Conservation (phyloP, 2,888 invertebrate species). For the Thera britannica region DNA sequence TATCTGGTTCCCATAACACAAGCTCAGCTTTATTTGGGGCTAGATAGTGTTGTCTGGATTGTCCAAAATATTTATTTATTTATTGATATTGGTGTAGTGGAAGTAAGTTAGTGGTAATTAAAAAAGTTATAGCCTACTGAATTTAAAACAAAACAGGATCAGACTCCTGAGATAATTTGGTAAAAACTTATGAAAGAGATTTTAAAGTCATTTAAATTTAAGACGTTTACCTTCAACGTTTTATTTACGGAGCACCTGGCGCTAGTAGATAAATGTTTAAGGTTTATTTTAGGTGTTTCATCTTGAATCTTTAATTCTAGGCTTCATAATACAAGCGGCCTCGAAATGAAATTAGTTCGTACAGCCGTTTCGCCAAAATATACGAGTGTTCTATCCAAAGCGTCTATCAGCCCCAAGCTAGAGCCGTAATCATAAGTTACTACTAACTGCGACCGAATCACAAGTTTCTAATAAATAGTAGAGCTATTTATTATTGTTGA, state of each 20-base stretch:
- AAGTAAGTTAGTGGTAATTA: too few relatives aligned
- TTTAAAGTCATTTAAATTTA: neutral
- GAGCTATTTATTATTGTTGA: too few relatives aligned
- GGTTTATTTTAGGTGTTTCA: neutral
- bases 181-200: neutral
- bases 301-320: neutral
- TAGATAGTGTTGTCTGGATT: too few relatives aligned
- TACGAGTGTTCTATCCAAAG: constrained; percentile 20
- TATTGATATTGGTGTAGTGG: too few relatives aligned
- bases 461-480: too few relatives aligned
- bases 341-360: constrained; percentile 12
- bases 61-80: too few relatives aligned
- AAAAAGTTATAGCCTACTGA: too few relatives aligned
- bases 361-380: constrained; percentile 6
- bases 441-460: too few relatives aligned
- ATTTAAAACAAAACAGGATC: too few relatives aligned
- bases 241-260: neutral
- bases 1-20: too few relatives aligned
- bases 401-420: neutral
- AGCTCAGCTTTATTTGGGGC: too few relatives aligned
- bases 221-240: neutral
- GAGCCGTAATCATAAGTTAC: neutral
- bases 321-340: neutral
- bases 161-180: too few relatives aligned
- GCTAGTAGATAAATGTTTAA: constrained; percentile 1